phyloP scores from a whole-genome alignment of 2,113 vertebrate species.

The Nothobranchius kuhntae region DNA sequence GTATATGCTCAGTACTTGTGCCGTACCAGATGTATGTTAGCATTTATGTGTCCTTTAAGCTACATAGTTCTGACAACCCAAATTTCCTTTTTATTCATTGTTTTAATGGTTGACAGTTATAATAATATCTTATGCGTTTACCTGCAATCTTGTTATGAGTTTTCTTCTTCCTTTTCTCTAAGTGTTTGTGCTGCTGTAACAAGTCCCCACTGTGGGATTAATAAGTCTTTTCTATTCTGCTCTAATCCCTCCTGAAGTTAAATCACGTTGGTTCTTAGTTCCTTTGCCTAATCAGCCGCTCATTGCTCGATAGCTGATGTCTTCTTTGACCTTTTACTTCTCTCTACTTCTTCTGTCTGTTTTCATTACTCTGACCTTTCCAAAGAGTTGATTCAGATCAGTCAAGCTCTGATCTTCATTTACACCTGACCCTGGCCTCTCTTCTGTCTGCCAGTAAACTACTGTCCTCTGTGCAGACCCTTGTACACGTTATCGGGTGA shows the following conservation, averaged over 20 bases:
- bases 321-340: background rate
- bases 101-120: too few species aligned
- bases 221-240: too few species aligned
- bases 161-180: too few species aligned
- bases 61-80: too few species aligned
- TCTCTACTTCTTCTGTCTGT: conserved; percentile 13
- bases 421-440: background rate
- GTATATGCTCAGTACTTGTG: too few species aligned
- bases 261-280: background rate
- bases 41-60: too few species aligned
- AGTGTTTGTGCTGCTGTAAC: too few species aligned
- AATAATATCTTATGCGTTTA: too few species aligned
- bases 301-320: background rate
- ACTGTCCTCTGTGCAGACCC: background rate
- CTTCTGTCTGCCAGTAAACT: background rate
- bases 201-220: too few species aligned
- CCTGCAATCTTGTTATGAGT: too few species aligned
- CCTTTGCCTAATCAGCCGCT: conserved; percentile 2
- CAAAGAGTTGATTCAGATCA: background rate
- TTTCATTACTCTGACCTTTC: conserved; percentile 26
- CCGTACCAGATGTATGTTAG: too few species aligned
- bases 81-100: too few species aligned
- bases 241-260: background rate
- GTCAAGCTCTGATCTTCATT: conserved; percentile 9
- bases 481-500: background rate